Percentiles rank a stretch among this genome's conserved stretches.
These are phyloP conservation scores for Moxostoma hubbsi DNA, from an alignment of 2,797 vertebrate species.

Conservation along the genomic window DNA sequence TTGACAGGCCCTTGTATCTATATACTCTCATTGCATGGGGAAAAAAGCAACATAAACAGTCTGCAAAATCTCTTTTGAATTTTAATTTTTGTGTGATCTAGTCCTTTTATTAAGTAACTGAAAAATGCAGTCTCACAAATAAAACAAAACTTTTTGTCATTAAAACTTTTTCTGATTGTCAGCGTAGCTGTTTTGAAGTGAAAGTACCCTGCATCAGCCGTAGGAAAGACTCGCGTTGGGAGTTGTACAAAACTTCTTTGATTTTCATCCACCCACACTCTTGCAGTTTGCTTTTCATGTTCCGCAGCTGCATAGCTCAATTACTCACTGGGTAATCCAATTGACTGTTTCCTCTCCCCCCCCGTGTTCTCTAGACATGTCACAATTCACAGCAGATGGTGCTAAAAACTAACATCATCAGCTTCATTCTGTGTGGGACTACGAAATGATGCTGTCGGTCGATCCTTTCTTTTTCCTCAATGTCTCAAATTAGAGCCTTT, in stretches of 20 bases:
- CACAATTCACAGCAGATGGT: slow-evolving; percentile 60
- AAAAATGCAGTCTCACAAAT: not conserved
- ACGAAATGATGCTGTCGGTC: slow-evolving; percentile 27
- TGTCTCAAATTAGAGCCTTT: slow-evolving; percentile 77
- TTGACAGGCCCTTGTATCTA: no score
- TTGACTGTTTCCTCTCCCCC: slow-evolving; percentile 50
- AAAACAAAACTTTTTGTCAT: not conserved
- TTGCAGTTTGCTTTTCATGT: slow-evolving; percentile 54
- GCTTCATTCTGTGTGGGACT: slow-evolving; percentile 51
- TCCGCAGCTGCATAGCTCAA: slow-evolving; percentile 59
- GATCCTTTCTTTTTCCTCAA: slow-evolving; percentile 53
- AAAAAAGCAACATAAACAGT: no score
- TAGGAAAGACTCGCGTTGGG: not conserved
- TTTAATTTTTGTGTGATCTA: not conserved
- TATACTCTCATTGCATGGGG: no score
- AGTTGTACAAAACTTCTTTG: slow-evolving; percentile 23
- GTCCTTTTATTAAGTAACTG: no score
- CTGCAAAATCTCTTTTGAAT: no score
- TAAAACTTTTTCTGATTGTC: not conserved
- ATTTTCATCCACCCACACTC: slow-evolving; percentile 28
- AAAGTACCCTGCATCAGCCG: not conserved
- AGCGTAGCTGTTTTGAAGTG: not conserved
- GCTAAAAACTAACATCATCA: slow-evolving; percentile 62
- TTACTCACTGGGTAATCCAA: slow-evolving; percentile 55
- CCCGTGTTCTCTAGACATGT: slow-evolving; percentile 42